phyloP scores from a whole-genome alignment of 2,113 vertebrate species.

The Ageneiosus marmoratus region DNA sequence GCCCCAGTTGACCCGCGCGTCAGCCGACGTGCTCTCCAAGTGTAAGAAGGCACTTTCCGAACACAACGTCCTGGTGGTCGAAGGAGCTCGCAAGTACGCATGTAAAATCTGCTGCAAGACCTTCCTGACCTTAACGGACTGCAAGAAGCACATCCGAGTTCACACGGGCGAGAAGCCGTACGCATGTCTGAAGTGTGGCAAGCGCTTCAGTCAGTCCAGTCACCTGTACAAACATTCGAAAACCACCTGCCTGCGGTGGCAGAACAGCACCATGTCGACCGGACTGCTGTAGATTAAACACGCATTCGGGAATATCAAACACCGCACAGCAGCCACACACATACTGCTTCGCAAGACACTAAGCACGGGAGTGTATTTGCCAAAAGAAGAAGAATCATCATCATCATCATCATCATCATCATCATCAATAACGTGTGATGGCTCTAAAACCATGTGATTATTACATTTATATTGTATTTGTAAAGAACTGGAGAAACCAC shows the following conservation, averaged over 20 bases:
- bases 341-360: neutral
- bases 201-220: constrained; percentile 95
- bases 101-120: constrained; percentile 99
- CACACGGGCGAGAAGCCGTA: constrained; percentile 97
- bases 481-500: neutral
- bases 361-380: neutral
- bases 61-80: constrained; percentile 95
- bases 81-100: constrained; percentile 94
- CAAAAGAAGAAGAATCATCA: no score
- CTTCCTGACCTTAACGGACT: constrained; percentile 94
- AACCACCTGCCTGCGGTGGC: constrained; percentile 96
- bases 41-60: constrained; percentile 97
- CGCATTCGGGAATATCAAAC: neutral
- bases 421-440: neutral
- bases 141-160: constrained; percentile 97
- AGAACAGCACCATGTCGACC: constrained; percentile 90
- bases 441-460: neutral
- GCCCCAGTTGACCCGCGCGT: constrained; percentile 91
- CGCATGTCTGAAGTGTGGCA: constrained; percentile 95
- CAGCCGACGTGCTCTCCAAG: constrained; percentile 93
- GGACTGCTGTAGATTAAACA: constrained; percentile 71
- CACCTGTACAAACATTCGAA: constrained; percentile 98
- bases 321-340: neutral
- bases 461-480: neutral
- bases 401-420: no score